Percentiles rank a stretch among this genome's conserved stretches.
These are phyloP conservation scores for Allophyes oxyacanthae DNA, from an alignment of 2,888 invertebrate species.

Conservation along the genomic window DNA sequence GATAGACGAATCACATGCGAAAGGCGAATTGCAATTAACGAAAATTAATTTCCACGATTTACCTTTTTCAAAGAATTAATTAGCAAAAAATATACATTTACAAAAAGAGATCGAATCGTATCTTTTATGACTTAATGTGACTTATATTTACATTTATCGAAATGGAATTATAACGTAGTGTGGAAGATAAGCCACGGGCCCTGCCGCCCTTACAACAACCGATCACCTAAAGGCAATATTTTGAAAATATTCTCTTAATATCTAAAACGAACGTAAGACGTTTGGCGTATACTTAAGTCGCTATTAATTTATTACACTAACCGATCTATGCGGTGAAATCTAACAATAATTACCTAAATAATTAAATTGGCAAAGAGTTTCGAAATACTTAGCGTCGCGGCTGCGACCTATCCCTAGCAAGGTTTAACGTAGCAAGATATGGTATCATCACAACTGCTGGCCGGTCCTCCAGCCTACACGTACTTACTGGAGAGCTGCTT, in stretches of 20 bases:
- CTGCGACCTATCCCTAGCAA: conserved; percentile 86
- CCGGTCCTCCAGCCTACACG: conserved; percentile 91
- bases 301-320: conserved; percentile 88
- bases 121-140: conserved; percentile 86
- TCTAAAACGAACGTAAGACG: conserved; percentile 88
- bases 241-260: conserved; percentile 87
- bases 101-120: conserved; percentile 88
- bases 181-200: conserved; percentile 83
- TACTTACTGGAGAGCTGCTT: conserved; percentile 99
- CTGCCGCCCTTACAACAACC: conserved; percentile 65
- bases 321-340: conserved; percentile 87
- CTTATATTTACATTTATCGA: conserved; percentile 88
- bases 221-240: conserved; percentile 88
- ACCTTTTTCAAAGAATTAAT: conserved; percentile 69
- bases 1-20: conserved; percentile 63
- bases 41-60: conserved; percentile 59
- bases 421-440: conserved; percentile 92
- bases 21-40: conserved; percentile 64
- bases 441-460: conserved; percentile 92
- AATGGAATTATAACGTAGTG: conserved; percentile 87
- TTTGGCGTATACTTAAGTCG: conserved; percentile 89
- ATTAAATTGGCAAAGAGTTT: conserved; percentile 90
- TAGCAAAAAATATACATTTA: conserved; percentile 89
- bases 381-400: conserved; percentile 88
- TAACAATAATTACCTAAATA: conserved; percentile 88